phyloP scores from a whole-genome alignment of 2,888 invertebrate genomes.

The Tachina fera region DNA sequence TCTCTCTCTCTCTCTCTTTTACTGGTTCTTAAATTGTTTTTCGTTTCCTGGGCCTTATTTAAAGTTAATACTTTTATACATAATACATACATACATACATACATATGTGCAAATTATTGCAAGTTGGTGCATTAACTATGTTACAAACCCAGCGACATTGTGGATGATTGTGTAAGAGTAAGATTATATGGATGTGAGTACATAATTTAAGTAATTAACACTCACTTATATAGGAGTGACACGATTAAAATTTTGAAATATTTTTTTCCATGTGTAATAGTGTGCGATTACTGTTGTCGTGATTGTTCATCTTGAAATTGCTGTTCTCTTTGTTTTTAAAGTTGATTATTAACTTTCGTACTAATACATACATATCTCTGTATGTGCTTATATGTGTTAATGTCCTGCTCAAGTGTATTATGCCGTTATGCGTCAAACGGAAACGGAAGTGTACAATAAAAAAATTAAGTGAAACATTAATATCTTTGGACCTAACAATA shows the following conservation, averaged over 20 bases:
- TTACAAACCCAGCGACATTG: neutral
- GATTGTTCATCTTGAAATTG: neutral
- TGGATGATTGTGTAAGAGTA: neutral
- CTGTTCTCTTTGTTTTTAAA: neutral
- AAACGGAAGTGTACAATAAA: conserved; percentile 70
- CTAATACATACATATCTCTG: neutral
- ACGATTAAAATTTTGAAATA: conserved; percentile 53
- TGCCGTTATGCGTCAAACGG: conserved; percentile 68
- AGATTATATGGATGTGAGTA: conserved; percentile 6
- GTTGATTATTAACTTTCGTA: conserved; percentile 46
- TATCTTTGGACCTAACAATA: conserved; percentile 38
- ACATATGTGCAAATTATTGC: neutral
- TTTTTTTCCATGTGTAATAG: neutral
- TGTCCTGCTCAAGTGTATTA: conserved; percentile 52
- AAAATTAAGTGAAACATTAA: conserved; percentile 20
- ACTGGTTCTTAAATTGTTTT: too few relatives aligned
- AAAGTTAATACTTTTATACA: neutral
- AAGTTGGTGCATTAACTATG: conserved; percentile 6
- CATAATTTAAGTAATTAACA: conserved; percentile 69
- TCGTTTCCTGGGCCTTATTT: neutral
- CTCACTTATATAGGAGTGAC: conserved; percentile 62
- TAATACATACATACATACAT: neutral
- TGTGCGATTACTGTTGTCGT: conserved; percentile 1
- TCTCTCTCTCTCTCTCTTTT: too few relatives aligned
- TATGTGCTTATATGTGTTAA: conserved; percentile 13